phyloP scores from a whole-genome alignment of 2,113 vertebrate genomes.

The Aleadryas rufinucha region DNA sequence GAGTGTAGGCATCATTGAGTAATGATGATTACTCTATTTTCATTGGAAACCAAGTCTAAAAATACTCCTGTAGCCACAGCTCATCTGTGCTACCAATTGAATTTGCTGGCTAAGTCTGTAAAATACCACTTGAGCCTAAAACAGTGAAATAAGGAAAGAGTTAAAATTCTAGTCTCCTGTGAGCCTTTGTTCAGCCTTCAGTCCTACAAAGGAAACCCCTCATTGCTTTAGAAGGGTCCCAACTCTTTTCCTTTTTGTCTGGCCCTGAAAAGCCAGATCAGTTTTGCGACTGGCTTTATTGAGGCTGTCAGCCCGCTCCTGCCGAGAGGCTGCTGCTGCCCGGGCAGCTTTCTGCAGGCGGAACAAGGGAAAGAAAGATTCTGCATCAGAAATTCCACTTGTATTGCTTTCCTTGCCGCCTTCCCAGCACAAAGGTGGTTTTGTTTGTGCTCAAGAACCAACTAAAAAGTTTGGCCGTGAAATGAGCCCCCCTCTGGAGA shows the following conservation, averaged over 20 bases:
- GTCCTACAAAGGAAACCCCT: background rate
- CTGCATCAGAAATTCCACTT: slow-evolving; percentile 18
- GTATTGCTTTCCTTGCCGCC: background rate
- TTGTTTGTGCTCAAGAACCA: slow-evolving; percentile 51
- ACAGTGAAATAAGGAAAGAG: background rate
- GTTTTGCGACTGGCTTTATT: slow-evolving; percentile 19
- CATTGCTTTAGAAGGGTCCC: background rate
- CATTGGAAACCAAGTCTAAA: slow-evolving; percentile 3
- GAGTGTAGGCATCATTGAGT: background rate
- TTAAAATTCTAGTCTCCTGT: background rate
- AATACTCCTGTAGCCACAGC: background rate
- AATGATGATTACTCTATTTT: background rate
- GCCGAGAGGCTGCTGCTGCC: background rate
- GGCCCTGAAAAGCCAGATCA: slow-evolving; percentile 27
- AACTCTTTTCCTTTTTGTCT: slow-evolving; percentile 16
- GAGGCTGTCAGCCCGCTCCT: background rate
- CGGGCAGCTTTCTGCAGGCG: background rate
- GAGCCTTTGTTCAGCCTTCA: background rate
- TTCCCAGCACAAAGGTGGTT: slow-evolving; percentile 29
- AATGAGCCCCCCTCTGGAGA: background rate
- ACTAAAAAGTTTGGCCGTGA: slow-evolving; percentile 5
- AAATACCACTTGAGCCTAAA: background rate
- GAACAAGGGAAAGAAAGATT: background rate
- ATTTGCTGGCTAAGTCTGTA: background rate
- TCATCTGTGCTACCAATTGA: background rate